These are phyloP conservation scores for Platalea minor DNA, from an alignment of 2,797 vertebrate species.

Conservation along the genomic window DNA sequence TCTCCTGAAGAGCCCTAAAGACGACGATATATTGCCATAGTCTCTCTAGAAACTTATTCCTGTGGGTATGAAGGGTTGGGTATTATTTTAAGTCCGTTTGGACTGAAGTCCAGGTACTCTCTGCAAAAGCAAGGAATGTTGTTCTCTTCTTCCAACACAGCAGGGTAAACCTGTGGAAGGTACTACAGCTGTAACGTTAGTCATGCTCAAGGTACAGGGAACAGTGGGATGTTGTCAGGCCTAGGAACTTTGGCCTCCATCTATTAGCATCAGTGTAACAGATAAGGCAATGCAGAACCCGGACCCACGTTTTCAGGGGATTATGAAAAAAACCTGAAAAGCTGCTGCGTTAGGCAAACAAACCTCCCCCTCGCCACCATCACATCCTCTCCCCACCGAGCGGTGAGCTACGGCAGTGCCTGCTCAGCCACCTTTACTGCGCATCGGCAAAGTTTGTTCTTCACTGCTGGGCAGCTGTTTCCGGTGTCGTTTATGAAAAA, in stretches of 20 bases:
- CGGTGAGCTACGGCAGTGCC: not conserved
- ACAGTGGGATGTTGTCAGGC: not conserved
- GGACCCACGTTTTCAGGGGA: not conserved
- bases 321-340: not conserved
- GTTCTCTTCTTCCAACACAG: not conserved
- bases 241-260: not conserved
- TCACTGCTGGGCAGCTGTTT: slow-evolving; percentile 29
- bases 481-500: not conserved
- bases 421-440: not conserved
- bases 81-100: not conserved
- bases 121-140: not conserved
- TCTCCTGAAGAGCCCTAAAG: not conserved
- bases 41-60: not conserved
- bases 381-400: not conserved
- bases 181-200: not conserved
- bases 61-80: not conserved
- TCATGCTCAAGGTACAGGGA: not conserved
- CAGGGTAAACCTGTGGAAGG: not conserved
- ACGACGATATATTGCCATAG: not conserved
- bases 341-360: not conserved
- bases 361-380: not conserved
- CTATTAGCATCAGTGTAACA: not conserved
- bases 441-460: not conserved
- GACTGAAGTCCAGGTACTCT: not conserved
- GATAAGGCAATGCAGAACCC: not conserved